Evolutionary conservation across 2,113 vertebrate genomes (phyloP).

Genomic region (Candoia aspera): DNA sequence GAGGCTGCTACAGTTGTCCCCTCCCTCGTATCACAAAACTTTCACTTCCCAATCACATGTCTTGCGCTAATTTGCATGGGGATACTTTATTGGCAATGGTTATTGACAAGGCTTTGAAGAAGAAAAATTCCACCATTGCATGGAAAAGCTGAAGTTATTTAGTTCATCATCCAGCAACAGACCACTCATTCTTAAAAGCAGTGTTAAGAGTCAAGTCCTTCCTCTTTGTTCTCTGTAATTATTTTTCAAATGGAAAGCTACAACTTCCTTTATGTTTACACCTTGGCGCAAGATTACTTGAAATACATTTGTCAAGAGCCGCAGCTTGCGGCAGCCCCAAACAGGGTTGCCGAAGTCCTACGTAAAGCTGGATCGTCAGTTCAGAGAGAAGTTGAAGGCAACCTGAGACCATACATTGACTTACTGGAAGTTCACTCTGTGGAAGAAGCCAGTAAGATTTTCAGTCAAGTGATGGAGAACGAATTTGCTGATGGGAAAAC

Average conservation of each 20-base stretch:
- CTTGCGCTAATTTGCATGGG: constrained; percentile 26
- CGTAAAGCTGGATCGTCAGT: constrained; percentile 58
- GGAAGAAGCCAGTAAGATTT: constrained; percentile 63
- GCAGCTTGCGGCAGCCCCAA: neutral
- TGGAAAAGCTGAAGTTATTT: constrained; percentile 22
- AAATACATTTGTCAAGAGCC: constrained; percentile 55
- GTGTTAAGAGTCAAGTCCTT: neutral
- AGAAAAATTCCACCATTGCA: constrained; percentile 63
- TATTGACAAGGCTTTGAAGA: constrained; percentile 43
- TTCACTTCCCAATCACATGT: constrained; percentile 59
- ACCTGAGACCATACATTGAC: constrained; percentile 58
- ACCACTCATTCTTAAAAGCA: neutral
- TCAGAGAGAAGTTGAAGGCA: constrained; percentile 66
- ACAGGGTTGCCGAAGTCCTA: constrained; percentile 62
- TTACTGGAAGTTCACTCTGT: constrained; percentile 61
- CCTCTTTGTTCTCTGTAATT: neutral
- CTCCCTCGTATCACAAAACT: constrained; percentile 7
- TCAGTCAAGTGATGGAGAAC: constrained; percentile 70
- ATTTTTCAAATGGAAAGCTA: constrained; percentile 56
- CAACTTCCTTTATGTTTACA: constrained; percentile 63
- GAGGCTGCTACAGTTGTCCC: constrained; percentile 51
- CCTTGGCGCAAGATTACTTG: constrained; percentile 72
- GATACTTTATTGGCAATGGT: neutral
- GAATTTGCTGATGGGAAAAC: constrained; percentile 75
- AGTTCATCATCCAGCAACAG: neutral